Percentiles rank a stretch among this genome's conserved stretches.
Evolutionary conservation across 2,797 vertebrate species (phyloP).

Genomic region (Channa striata): DNA sequence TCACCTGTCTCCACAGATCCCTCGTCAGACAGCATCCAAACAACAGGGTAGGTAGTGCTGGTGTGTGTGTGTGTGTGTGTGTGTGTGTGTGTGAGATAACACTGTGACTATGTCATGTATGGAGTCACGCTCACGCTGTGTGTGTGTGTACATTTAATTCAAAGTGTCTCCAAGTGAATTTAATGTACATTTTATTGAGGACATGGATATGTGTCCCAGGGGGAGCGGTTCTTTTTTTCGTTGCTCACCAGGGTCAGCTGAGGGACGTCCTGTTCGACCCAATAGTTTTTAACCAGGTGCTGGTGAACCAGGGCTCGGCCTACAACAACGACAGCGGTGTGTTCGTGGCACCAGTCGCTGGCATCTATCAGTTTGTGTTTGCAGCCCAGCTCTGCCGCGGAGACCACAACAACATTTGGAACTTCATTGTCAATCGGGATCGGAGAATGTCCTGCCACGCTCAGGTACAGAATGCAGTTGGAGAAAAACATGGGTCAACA

Average conservation of each 20-base stretch:
- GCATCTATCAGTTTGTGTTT: constrained; percentile 56
- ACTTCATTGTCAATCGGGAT: constrained; percentile 6
- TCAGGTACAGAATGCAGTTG: constrained; percentile 27
- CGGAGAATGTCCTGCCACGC: neutral
- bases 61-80: neutral
- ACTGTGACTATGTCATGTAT: too few species aligned
- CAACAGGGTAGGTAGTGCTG: constrained; percentile 19
- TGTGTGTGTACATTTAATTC: too few species aligned
- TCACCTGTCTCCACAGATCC: constrained; percentile 4
- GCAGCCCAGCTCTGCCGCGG: constrained; percentile 49
- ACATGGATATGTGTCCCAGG: constrained; percentile 31
- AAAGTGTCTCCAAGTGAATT: neutral
- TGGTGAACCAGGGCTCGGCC: constrained; percentile 50
- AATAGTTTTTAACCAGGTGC: constrained; percentile 40
- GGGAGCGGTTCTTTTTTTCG: constrained; percentile 35
- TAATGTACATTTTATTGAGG: neutral
- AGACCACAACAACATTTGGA: constrained; percentile 7
- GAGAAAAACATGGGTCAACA: too few species aligned
- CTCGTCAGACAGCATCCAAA: constrained; percentile 8
- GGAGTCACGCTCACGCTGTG: too few species aligned
- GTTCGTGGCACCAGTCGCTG: constrained; percentile 31
- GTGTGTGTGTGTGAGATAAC: neutral
- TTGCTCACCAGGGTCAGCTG: constrained; percentile 22
- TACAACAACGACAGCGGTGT: constrained; percentile 32
- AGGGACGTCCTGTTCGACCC: constrained; percentile 34